A percentile compares a stretch with the other conserved stretches of the same genome.
Evolutionary conservation across 2,797 vertebrate genomes (phyloP).

Genomic region (Enteromius radiatus): DNA sequence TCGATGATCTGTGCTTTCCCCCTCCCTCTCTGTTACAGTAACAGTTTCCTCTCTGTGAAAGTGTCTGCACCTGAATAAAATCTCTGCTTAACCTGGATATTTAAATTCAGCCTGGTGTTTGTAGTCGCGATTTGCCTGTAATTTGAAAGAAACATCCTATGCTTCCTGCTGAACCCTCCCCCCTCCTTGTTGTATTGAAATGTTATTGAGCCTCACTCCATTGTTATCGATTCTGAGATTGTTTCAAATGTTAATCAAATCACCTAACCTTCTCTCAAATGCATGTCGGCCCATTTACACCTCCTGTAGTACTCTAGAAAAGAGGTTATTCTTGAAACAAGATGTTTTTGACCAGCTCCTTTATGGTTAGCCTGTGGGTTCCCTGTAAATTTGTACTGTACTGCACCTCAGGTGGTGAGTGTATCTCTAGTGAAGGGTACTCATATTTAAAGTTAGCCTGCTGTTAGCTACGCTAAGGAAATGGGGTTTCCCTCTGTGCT

Average conservation of each 20-base stretch:
- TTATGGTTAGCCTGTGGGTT: background rate
- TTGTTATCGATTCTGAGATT: background rate
- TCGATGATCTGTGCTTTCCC: constrained; percentile 49
- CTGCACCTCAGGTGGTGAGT: background rate
- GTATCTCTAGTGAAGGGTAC: constrained; percentile 10
- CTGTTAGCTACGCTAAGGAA: constrained; percentile 33
- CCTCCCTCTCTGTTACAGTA: constrained; percentile 54
- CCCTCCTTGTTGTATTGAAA: background rate
- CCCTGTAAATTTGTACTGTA: constrained; percentile 2
- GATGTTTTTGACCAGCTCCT: background rate
- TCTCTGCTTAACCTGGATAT: constrained; percentile 34
- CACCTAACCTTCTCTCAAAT: background rate
- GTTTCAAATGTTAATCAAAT: constrained; percentile 10
- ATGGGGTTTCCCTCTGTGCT: constrained; percentile 56
- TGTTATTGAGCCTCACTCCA: constrained; percentile 1
- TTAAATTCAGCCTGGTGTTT: background rate
- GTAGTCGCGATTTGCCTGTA: background rate
- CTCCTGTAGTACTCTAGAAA: background rate
- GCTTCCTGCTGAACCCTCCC: background rate
- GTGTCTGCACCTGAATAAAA: constrained; percentile 32
- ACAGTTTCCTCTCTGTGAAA: constrained; percentile 52
- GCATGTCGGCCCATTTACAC: background rate
- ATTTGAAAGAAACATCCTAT: background rate
- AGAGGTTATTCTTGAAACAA: background rate
- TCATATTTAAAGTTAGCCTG: background rate